These are phyloP conservation scores for Semnopithecus entellus DNA, from an alignment of 2,113 vertebrate genomes.

Conservation along the genomic window DNA sequence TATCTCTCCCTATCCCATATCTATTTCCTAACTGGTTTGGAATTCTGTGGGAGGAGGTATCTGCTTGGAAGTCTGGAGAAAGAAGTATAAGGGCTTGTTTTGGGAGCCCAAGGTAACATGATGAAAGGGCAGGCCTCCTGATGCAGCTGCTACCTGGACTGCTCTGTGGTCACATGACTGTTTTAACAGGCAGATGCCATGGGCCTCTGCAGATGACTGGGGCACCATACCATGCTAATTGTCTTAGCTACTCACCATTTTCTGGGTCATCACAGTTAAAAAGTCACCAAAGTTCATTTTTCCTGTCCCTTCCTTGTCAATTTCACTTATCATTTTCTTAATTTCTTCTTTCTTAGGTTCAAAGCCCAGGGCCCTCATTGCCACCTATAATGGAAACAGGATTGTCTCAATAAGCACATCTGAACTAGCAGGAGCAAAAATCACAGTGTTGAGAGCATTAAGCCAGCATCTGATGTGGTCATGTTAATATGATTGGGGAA, in stretches of 20 bases:
- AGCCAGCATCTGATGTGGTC: background rate
- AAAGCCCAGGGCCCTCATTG: slow-evolving; percentile 96
- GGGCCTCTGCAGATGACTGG: background rate
- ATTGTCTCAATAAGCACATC: background rate
- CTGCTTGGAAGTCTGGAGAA: background rate
- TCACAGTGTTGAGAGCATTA: background rate
- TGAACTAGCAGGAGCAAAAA: background rate
- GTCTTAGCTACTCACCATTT: slow-evolving; percentile 86
- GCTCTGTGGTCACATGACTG: background rate
- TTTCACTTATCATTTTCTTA: slow-evolving; percentile 94
- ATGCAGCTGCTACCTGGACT: background rate
- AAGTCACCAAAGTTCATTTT: slow-evolving; percentile 95
- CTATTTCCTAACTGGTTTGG: background rate
- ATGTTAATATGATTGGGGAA: background rate
- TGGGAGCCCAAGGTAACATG: background rate
- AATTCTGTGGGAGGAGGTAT: background rate
- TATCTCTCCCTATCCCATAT: background rate
- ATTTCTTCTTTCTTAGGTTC: slow-evolving; percentile 98
- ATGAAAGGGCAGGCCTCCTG: background rate
- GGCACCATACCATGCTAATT: background rate
- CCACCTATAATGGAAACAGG: slow-evolving; percentile 86
- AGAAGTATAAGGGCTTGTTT: background rate
- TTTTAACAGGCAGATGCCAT: background rate
- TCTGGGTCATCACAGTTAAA: slow-evolving; percentile 92
- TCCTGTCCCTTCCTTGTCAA: slow-evolving; percentile 94